These are phyloP conservation scores for Papilio aristodemus DNA, from an alignment of 1,140 invertebrate genomes.

Conservation along the genomic window DNA sequence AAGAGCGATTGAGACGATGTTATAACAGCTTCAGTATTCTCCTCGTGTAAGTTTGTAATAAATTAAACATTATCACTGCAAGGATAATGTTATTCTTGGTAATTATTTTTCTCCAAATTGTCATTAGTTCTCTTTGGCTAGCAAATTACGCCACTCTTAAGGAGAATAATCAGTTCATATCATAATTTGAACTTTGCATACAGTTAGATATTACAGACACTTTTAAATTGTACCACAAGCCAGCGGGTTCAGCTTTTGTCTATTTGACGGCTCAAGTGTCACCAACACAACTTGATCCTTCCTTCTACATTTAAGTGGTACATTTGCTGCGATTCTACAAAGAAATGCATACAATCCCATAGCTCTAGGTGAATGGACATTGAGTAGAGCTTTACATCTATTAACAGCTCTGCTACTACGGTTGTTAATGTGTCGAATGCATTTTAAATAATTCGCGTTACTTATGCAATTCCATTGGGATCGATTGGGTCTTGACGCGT, in stretches of 20 bases:
- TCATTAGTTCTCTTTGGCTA: too few species aligned
- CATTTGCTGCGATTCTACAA: conserved; percentile 29
- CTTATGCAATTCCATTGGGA: conserved; percentile 57
- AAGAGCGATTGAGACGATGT: too few species aligned
- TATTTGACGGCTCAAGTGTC: conserved; percentile 63
- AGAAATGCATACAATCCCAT: conserved; percentile 7
- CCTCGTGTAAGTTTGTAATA: too few species aligned
- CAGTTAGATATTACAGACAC: conserved; percentile 16
- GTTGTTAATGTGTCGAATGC: conserved; percentile 55
- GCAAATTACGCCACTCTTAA: too few species aligned
- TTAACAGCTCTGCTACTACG: conserved; percentile 56
- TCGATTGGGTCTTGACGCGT: conserved; percentile 34
- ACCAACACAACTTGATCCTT: conserved; percentile 51
- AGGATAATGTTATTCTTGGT: neutral
- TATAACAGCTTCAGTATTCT: too few species aligned
- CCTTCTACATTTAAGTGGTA: conserved; percentile 2
- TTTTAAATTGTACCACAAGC: conserved; percentile 46
- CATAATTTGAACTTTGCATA: neutral
- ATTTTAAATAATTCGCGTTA: conserved; percentile 70
- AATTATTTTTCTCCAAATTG: neutral
- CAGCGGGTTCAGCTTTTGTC: conserved; percentile 54
- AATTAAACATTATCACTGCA: too few species aligned
- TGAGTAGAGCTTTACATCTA: conserved; percentile 58
- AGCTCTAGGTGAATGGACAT: conserved; percentile 47
- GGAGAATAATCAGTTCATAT: neutral